These are phyloP conservation scores for Blastomussa wellsi DNA, from an alignment of 92 coral and sea anemone species.

Conservation along the genomic window DNA sequence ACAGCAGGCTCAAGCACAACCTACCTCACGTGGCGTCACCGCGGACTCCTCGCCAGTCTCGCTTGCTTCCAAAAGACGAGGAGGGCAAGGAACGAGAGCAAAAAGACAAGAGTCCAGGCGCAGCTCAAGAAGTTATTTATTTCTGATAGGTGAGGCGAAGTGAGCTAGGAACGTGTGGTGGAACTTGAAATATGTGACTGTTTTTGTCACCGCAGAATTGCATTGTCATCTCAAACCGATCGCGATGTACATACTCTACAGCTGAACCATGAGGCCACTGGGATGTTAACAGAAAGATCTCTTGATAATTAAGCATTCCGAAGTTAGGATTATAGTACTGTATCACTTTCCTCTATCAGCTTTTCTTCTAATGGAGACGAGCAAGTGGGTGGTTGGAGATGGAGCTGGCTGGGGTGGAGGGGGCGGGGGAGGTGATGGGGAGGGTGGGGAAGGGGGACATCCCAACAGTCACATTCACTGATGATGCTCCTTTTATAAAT, in stretches of 20 bases:
- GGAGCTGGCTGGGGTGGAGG: too few species aligned
- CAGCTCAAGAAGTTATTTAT: constrained; percentile 71
- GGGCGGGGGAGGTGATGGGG: too few species aligned
- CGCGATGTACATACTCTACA: too few species aligned
- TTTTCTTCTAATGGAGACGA: too few species aligned
- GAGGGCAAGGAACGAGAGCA: constrained; percentile 34
- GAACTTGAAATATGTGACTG: too few species aligned
- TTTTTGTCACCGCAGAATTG: neutral
- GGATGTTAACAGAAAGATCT: neutral
- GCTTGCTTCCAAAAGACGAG: constrained; percentile 13
- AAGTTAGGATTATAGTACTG: too few species aligned
- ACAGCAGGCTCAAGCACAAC: constrained; percentile 23
- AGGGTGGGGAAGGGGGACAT: neutral
- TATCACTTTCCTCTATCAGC: neutral
- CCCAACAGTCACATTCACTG: neutral
- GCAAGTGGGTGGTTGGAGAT: neutral
- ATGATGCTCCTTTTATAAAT: neutral
- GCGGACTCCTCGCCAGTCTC: constrained; percentile 29
- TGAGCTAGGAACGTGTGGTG: neutral
- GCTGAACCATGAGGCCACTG: neutral
- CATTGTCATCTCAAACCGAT: neutral
- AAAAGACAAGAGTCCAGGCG: constrained; percentile 33
- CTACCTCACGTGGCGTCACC: constrained; percentile 25
- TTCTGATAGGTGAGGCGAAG: constrained; percentile 40
- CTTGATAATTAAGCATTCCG: neutral